Percentiles rank a stretch among this genome's conserved stretches.
These are phyloP conservation scores for Ptilorrhoa leucosticta DNA, from an alignment of 2,113 vertebrate genomes.

Conservation along the genomic window DNA sequence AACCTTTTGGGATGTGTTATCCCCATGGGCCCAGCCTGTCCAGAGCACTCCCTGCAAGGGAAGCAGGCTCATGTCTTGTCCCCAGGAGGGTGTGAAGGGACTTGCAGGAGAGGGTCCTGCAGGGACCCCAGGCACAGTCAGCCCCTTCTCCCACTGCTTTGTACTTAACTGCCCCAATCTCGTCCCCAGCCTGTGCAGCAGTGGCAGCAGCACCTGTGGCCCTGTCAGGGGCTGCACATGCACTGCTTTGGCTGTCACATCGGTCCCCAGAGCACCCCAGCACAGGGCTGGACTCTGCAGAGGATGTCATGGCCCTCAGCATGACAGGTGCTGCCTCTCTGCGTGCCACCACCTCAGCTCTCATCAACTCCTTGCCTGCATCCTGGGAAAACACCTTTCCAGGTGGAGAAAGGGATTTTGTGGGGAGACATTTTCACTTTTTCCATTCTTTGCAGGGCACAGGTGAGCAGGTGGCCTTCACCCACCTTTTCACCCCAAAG, in stretches of 20 bases:
- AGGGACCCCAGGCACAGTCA: neutral
- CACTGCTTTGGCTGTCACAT: neutral
- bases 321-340: neutral
- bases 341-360: neutral
- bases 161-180: neutral
- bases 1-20: neutral
- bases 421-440: neutral
- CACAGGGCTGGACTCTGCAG: neutral
- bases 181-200: neutral
- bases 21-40: neutral
- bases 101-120: neutral
- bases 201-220: neutral
- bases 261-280: neutral
- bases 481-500: neutral
- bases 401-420: neutral
- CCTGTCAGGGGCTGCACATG: neutral
- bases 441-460: neutral
- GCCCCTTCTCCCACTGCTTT: neutral
- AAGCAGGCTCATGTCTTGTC: neutral
- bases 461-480: neutral
- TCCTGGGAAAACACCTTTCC: neutral
- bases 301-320: fast-evolving
- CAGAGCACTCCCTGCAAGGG: neutral
- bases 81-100: neutral
- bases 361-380: neutral